Percentiles rank a stretch among this genome's conserved stretches.
Evolutionary conservation across 2,888 invertebrate species (phyloP).

Genomic region (Idaea dimidiata): DNA sequence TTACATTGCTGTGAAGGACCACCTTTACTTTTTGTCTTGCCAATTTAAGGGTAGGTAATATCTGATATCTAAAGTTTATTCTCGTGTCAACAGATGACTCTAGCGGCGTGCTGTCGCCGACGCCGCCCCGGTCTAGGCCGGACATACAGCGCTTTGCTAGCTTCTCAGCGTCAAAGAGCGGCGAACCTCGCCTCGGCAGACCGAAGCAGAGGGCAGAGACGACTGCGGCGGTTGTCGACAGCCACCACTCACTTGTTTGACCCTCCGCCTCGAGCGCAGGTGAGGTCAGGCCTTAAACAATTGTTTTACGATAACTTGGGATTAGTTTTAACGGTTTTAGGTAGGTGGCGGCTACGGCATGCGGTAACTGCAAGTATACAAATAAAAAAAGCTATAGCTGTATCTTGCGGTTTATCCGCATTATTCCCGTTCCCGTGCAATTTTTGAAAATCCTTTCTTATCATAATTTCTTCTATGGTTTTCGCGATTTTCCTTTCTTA

Average conservation of each 20-base stretch:
- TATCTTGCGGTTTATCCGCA: too few relatives aligned
- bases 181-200: conserved; percentile 37
- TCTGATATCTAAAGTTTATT: background rate
- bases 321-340: conserved; percentile 6
- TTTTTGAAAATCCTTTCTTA: too few relatives aligned
- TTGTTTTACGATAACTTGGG: conserved; percentile 15
- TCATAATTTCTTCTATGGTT: too few relatives aligned
- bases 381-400: too few relatives aligned
- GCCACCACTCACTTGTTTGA: conserved; percentile 67
- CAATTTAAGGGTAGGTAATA: too few relatives aligned
- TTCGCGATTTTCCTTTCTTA: too few relatives aligned
- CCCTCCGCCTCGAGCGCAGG: conserved; percentile 71
- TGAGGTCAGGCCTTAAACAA: conserved; percentile 64
- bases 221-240: conserved; percentile 61
- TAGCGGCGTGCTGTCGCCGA: conserved; percentile 58
- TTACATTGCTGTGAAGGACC: too few relatives aligned
- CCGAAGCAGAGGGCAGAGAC: conserved; percentile 46
- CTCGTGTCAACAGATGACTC: conserved; percentile 51
- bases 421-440: too few relatives aligned
- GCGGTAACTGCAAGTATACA: too few relatives aligned
- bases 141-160: conserved; percentile 47
- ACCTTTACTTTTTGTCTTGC: too few relatives aligned
- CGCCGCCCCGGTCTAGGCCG: conserved; percentile 58
- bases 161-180: conserved; percentile 49
- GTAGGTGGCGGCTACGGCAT: too few relatives aligned